Base-by-base conservation (phyloP, 2,888 invertebrate species). In the Ligdia adustata region DNA sequence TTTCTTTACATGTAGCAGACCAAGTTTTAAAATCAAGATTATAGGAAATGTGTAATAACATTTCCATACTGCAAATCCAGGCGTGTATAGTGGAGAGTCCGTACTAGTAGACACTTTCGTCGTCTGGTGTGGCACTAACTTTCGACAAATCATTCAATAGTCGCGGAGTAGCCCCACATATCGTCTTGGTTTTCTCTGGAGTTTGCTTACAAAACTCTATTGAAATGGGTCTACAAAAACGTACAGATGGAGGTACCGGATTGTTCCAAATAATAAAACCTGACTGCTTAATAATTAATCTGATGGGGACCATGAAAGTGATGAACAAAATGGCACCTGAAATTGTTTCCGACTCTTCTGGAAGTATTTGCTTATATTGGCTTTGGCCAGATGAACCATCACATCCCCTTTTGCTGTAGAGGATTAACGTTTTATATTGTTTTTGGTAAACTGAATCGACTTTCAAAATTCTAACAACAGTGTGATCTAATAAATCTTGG, bases 21-120 rank as follows among this genome's bases (percentile, higher is more conserved):
- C 39, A 29, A 22, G 20, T 29, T 29, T 29, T n/a, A 9, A 39
- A 39, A 3, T 0, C 4, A 6, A 14, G 29, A 29, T 29, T 29
- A 12, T 38, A 38, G n/a, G 29, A 29, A 15, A 29, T 29, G 15
- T 29, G 29, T 7, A 14, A 14, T 7, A 29, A 13, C 20, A 29
- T 18, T 20, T 39, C 29, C 29, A 39, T 39, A 20, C 20, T 29
- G 9, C 20, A 7, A 4, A 39, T 39, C 39, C 39, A 39, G 12
- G 29, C 12, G 12, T 29, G 11, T 13, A 39, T 14, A n/a, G 14
- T 29, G 6, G 14, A 29, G 6, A 29, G 29, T n/a, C 29, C 14
- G 29, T 29, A 29, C 15, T 29, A n/a, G n/a, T 7, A 29, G n/a
- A n/a, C 5, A 14, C 15, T 15, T 29, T 29, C 14, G 15, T 29